A percentile compares a stretch with the other conserved stretches of the same genome.
These are phyloP conservation scores for Parasteatoda lunata DNA, from an alignment of 2,888 invertebrate species.

Conservation along the genomic window DNA sequence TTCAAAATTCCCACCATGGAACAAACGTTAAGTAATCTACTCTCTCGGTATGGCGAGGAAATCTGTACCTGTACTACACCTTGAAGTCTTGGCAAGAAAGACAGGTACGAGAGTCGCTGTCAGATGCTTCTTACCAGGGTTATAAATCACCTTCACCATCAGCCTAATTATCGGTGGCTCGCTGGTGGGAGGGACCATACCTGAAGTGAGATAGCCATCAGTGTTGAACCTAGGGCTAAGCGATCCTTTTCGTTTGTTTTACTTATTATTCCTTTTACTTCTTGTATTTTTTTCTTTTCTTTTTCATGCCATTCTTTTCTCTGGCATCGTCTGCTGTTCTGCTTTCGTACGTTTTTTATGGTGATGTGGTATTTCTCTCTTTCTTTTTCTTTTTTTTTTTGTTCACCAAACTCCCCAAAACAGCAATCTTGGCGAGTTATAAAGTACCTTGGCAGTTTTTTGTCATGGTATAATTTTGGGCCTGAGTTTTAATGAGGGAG, in stretches of 20 bases:
- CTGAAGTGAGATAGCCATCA: slow-evolving; percentile 50
- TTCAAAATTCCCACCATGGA: background rate
- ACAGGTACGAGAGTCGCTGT: slow-evolving; percentile 44
- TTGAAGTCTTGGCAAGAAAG: background rate
- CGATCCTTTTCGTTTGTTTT: slow-evolving; percentile 66
- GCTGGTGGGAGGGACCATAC: slow-evolving; percentile 57
- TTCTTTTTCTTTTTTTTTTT: background rate
- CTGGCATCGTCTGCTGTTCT: slow-evolving; percentile 9
- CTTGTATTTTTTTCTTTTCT: slow-evolving; percentile 6
- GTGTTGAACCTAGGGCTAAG: slow-evolving; percentile 62
- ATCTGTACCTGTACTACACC: background rate
- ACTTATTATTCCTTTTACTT: slow-evolving; percentile 48
- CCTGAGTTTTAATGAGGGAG: slow-evolving; percentile 55
- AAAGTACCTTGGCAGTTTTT: slow-evolving; percentile 61
- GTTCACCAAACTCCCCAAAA: no score
- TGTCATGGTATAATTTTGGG: slow-evolving; percentile 62
- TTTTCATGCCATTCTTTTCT: slow-evolving; percentile 1
- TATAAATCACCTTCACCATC: slow-evolving; percentile 66
- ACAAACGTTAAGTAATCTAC: slow-evolving; percentile 41
- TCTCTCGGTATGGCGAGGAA: slow-evolving; percentile 3
- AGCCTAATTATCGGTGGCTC: slow-evolving; percentile 67
- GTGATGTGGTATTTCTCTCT: slow-evolving; percentile 4
- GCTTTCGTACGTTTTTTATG: slow-evolving; percentile 18
- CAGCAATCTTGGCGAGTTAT: slow-evolving; percentile 50
- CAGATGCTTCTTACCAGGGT: slow-evolving; percentile 46